Base-by-base conservation (phyloP, 2,888 invertebrate genomes). In the Ditylenchus weischeri region DNA sequence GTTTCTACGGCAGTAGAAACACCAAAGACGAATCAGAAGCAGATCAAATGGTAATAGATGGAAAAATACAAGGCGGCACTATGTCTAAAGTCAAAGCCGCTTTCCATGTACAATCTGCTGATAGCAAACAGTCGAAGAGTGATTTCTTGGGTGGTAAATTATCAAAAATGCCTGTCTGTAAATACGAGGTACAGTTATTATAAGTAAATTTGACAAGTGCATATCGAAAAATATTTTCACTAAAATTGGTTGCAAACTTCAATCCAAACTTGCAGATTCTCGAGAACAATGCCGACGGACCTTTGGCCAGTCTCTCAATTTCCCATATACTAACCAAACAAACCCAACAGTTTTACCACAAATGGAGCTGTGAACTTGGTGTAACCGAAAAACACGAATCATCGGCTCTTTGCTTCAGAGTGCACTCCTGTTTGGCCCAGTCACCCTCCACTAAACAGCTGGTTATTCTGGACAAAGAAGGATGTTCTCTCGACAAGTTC, bases 371-470 rank as follows among this genome's bases (percentile, higher is more conserved):
- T 48, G 62, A 62, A 21, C 18, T 48, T 1, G 43, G 43, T 13
- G 5, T 8, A 43, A 43, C 43, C 43, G 48, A 48, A 48, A 21
- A 29, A 23, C 4, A 11, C 4, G 29, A 62, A 11, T 1, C 62
- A 3, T n/a, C 19, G 1, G 48, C 19, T n/a, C 47, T 48, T 23
- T 62, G 62, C 29, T 62, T 62, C n/a, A n/a, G 43, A 19, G 62
- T 62, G 18, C 62, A 62, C 48, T 48, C 62, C 8, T 62, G 62
- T 48, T 62, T 47, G 10, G 62, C 62, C 13, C 43, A 38, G 19
- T 23, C 48, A 19, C 54, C 13, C 21, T 23, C 54, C 2, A 54
- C n/a, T 7, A 48, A 48, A 15, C 43, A 21, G 23, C 36, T 35
- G 0, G 13, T n/a, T 1, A 62, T 62, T 47, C 48, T 62, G 8